Conservation (phyloP, 1,140 invertebrate species). For the Drosophila teissieri region DNA sequence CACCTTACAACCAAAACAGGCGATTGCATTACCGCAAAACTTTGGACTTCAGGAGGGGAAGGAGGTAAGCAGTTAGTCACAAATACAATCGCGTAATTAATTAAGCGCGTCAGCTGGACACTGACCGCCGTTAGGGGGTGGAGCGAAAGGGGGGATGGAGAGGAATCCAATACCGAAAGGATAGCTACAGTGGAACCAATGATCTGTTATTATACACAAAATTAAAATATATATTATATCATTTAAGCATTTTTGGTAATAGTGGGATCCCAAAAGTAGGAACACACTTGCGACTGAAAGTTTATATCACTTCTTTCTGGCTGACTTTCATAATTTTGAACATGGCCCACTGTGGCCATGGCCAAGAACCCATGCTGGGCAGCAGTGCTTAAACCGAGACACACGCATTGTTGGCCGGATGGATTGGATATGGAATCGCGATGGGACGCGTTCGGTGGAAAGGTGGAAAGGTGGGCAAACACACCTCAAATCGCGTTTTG, state of each 20-base stretch:
- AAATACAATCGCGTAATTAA: conserved; percentile 83
- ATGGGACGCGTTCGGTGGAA: neutral
- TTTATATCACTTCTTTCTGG: too few relatives aligned
- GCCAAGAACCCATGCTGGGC: conserved; percentile 30
- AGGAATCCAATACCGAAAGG: conserved; percentile 26
- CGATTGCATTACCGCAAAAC: conserved; percentile 71
- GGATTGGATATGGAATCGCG: conserved; percentile 23
- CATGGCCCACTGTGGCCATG: conserved; percentile 17
- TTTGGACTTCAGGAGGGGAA: conserved; percentile 28
- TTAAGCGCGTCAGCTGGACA: conserved; percentile 79
- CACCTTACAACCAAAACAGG: conserved; percentile 7
- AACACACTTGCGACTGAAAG: too few relatives aligned
- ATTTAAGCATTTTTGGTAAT: too few relatives aligned
- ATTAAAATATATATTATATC: too few relatives aligned
- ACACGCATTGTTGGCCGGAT: conserved; percentile 39
- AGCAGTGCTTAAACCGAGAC: conserved; percentile 37
- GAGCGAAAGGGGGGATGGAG: neutral
- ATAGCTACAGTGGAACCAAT: conserved; percentile 52
- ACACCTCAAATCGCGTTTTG: conserved; percentile 81
- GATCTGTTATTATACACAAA: too few relatives aligned
- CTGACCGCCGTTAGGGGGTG: conserved; percentile 29
- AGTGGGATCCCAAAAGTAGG: too few relatives aligned
- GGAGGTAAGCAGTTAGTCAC: conserved; percentile 69
- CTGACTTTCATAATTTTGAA: neutral
- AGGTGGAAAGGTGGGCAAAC: conserved; percentile 49